Base-by-base conservation (phyloP, 2,113 vertebrate genomes). In the Dasyornis broadbenti region DNA sequence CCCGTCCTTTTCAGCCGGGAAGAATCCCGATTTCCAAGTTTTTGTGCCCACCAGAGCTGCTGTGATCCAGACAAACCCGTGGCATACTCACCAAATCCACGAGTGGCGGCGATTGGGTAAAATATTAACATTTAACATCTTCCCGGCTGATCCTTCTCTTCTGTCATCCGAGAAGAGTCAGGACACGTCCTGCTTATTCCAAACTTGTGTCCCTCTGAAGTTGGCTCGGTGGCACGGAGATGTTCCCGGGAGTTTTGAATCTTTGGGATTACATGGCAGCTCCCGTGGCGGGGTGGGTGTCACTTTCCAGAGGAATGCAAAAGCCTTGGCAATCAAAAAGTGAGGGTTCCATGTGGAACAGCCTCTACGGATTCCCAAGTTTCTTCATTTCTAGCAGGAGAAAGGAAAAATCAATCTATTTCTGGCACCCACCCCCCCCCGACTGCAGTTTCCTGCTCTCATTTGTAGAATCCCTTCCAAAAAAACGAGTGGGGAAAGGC, bases 11-110 rank as follows among this genome's bases (percentile, higher is more conserved):
- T 59, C 52, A 53, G 65, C 53, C 68, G 37, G 9, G 42, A 35
- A 19, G 39, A 76, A 49, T 11, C 26, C 15, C 42, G 14, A 8
- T 18, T 49, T 68, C 30, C 68, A 16, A 72, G 86, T 57, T 90
- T 73, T 61, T 42, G 40, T 50, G 65, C 68, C 70, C 65, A 78
- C 19, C 63, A 81, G 37, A 80, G 39, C 44, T 71, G 76, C 79
- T 26, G 33, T 8, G 33, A 54, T 69, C 89, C 2, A 0, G 45
- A 53, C 60, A 37, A 57, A 22, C 24, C 54, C 82, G 7, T 59
- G 93, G 3, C 42, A 39, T 47, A 98, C 98, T 96, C 95, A 98
- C 98, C 98, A 98, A 95, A 98, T 98, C 98, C 98, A 98, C 0
- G 98, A 98, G 52, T 98, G 98, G 78, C 97, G 97, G 71, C 96